Percentiles rank a stretch among this genome's conserved stretches.
These are phyloP conservation scores for Chironomus tentans DNA, from an alignment of 2,888 invertebrate genomes.

Conservation along the genomic window DNA sequence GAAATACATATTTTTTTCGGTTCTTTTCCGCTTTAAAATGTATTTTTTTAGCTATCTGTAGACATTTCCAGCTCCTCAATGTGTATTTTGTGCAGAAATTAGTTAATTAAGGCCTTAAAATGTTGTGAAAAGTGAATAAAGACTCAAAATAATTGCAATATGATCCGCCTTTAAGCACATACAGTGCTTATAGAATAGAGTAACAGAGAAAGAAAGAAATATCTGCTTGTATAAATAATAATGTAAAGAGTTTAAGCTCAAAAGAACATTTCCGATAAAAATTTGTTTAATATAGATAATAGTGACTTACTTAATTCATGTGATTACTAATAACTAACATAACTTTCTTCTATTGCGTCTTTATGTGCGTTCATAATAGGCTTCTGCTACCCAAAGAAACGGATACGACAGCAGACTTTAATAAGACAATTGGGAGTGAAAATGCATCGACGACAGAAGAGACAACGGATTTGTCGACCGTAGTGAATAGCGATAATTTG, in stretches of 20 bases:
- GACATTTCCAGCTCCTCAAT: not conserved
- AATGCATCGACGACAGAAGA: not conserved
- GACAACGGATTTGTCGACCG: not conserved
- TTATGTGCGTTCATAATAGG: not conserved
- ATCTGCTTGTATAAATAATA: not conserved
- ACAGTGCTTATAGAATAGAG: not conserved
- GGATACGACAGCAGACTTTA: not conserved
- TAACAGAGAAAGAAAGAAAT: not conserved
- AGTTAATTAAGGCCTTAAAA: not conserved
- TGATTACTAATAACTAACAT: not conserved
- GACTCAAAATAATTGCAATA: not conserved
- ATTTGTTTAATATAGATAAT: not conserved
- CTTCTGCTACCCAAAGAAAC: constrained; percentile 21
- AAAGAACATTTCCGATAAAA: no score
- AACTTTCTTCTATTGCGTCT: not conserved
- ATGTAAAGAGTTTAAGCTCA: not conserved
- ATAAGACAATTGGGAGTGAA: not conserved
- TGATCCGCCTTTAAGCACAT: not conserved
- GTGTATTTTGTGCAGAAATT: not conserved
- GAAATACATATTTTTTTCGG: not conserved
- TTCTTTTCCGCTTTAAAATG: not conserved
- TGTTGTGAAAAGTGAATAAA: not conserved
- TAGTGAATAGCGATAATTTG: constrained; percentile 20
- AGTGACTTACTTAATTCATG: not conserved
- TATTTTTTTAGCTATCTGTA: not conserved